phyloP scores from a whole-genome alignment of 2,797 vertebrate genomes.

The Danionella dracula region DNA sequence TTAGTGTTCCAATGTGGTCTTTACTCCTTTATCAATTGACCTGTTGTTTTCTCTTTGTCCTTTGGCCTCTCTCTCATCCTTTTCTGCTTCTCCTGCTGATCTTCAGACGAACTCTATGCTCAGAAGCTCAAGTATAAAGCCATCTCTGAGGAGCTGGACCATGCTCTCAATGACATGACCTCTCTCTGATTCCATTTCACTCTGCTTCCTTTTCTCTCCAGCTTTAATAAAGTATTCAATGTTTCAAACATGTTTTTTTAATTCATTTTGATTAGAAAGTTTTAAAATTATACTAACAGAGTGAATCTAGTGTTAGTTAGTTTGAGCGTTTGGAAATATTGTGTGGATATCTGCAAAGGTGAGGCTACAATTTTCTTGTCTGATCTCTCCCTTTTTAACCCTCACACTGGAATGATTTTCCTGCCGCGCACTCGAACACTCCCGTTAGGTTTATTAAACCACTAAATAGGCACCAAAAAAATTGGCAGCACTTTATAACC shows the following conservation, averaged over 20 bases:
- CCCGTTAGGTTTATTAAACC: no score
- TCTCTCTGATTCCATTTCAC: conserved; percentile 71
- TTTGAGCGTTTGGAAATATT: no score
- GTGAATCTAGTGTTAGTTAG: no score
- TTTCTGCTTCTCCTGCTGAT: conserved; percentile 55
- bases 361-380: neutral
- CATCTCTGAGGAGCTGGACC: conserved; percentile 91
- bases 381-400: neutral
- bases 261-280: no score
- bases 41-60: conserved; percentile 46
- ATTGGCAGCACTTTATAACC: no score
- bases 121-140: conserved; percentile 97
- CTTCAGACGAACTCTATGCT: conserved; percentile 85
- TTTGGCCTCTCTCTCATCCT: conserved; percentile 39
- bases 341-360: conserved; percentile 6
- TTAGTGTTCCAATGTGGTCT: neutral
- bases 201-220: conserved; percentile 38
- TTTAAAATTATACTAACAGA: no score
- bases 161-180: conserved; percentile 89
- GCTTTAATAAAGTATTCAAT: conserved; percentile 47
- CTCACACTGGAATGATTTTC: neutral
- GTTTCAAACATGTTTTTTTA: conserved; percentile 35
- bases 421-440: neutral
- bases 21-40: conserved; percentile 42
- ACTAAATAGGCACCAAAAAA: no score